A percentile compares a stretch with the other conserved stretches of the same genome.
phyloP scores from a whole-genome alignment of 2,113 vertebrate genomes.

The Onychorhynchus coronatus region DNA sequence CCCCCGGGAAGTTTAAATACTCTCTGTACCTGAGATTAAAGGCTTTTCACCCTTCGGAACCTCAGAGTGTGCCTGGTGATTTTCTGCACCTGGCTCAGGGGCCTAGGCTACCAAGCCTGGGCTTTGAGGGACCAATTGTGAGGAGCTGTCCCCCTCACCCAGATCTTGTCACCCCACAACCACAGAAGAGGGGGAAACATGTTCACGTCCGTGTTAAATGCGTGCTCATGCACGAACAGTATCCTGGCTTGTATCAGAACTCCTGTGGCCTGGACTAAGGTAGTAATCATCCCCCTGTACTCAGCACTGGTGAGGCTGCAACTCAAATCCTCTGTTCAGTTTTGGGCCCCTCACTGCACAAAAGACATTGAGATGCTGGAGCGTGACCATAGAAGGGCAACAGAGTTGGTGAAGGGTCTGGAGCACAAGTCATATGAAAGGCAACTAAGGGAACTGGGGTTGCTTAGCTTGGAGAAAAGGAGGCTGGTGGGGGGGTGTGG shows the following conservation, averaged over 20 bases:
- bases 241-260: background rate
- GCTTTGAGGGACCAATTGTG: too few relatives aligned
- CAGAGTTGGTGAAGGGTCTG: background rate
- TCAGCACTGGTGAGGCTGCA: background rate
- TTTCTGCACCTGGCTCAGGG: too few relatives aligned
- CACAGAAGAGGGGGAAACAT: background rate
- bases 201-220: background rate
- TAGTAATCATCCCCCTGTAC: background rate
- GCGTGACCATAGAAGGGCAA: background rate
- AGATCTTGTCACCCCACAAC: too few relatives aligned
- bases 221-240: background rate
- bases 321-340: accelerated
- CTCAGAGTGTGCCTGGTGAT: too few relatives aligned
- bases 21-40: too few relatives aligned
- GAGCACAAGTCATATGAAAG: background rate
- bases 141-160: too few relatives aligned
- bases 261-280: background rate
- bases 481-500: too few relatives aligned
- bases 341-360: background rate
- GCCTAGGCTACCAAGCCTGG: too few relatives aligned
- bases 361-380: background rate
- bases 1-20: too few relatives aligned
- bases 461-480: background rate
- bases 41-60: too few relatives aligned
- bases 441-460: background rate